These are phyloP conservation scores for Enteromius viviparus DNA, from an alignment of 2,797 vertebrate genomes.

Conservation along the genomic window DNA sequence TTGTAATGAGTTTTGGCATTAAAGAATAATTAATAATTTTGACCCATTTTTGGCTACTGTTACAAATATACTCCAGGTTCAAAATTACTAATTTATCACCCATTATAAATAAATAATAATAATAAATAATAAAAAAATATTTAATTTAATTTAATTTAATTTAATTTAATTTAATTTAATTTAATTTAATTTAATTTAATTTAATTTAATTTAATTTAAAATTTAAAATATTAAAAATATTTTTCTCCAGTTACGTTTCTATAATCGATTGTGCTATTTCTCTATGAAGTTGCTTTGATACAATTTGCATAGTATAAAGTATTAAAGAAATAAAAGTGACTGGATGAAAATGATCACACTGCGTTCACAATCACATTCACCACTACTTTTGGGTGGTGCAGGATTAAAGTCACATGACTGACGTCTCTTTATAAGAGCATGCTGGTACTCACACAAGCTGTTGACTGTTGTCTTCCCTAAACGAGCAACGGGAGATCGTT, in stretches of 20 bases:
- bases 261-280: neutral
- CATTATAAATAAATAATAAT: too few relatives aligned
- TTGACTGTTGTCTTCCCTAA: conserved; percentile 50
- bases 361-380: neutral
- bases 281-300: neutral
- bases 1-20: too few relatives aligned
- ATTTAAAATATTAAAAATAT: too few relatives aligned
- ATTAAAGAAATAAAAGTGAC: neutral
- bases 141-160: too few relatives aligned
- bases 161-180: too few relatives aligned
- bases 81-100: neutral
- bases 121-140: too few relatives aligned
- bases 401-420: neutral
- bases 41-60: too few relatives aligned
- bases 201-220: too few relatives aligned
- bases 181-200: too few relatives aligned
- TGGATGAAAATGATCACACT: neutral
- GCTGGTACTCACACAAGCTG: conserved; percentile 1
- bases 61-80: too few relatives aligned
- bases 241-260: too few relatives aligned
- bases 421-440: neutral
- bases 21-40: too few relatives aligned
- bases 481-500: conserved; percentile 41
- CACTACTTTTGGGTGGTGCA: neutral
- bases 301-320: neutral